Conservation (phyloP, 2,113 vertebrate species). For the Dipodomys spectabilis region DNA sequence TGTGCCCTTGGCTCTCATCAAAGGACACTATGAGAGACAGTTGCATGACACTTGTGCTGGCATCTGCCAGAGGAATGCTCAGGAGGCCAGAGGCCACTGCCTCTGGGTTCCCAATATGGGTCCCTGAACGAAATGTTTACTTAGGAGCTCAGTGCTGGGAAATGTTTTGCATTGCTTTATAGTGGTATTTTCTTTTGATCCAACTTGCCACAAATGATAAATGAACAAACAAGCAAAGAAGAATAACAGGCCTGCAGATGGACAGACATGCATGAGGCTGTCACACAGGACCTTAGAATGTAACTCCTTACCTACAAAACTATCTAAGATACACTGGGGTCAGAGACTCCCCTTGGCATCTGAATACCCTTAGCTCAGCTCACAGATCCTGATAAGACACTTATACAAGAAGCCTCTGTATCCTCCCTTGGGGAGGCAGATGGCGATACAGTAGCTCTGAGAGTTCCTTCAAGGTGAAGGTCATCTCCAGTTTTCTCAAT, state of each 20-base stretch:
- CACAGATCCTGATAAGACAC: background rate
- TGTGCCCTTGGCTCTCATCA: conserved; percentile 26
- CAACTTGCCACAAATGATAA: conserved; percentile 40
- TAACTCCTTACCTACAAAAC: background rate
- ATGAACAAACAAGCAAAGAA: conserved; percentile 43
- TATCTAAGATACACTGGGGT: background rate
- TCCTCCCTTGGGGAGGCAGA: background rate
- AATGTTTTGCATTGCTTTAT: background rate
- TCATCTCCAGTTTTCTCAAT: background rate
- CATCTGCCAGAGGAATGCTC: background rate
- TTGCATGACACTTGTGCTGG: background rate
- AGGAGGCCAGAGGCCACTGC: background rate
- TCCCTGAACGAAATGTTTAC: background rate
- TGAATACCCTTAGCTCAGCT: background rate
- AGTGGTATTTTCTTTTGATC: background rate
- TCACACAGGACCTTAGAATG: background rate
- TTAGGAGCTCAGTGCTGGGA: background rate
- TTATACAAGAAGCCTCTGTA: background rate
- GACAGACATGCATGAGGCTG: background rate
- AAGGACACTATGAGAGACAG: background rate
- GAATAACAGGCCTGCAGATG: background rate
- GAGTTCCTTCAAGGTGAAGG: conserved; percentile 56
- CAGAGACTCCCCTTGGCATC: background rate
- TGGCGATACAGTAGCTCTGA: background rate
- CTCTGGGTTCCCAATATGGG: background rate